These are phyloP conservation scores for Ageneiosus marmoratus DNA, from an alignment of 2,113 vertebrate species.

Conservation along the genomic window DNA sequence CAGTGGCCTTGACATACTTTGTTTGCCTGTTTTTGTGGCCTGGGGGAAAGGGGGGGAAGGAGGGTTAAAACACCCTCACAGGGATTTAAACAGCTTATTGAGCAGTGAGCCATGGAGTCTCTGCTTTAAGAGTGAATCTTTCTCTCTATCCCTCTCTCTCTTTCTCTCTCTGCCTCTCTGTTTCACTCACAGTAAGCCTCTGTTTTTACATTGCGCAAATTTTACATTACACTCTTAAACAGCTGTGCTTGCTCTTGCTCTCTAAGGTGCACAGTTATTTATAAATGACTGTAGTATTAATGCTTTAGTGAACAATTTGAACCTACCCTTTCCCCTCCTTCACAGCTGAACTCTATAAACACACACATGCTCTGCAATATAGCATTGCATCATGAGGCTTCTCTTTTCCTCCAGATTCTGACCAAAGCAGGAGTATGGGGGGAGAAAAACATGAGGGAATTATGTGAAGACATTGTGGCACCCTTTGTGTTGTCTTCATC, in stretches of 20 bases:
- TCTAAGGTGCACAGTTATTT: conserved; percentile 25
- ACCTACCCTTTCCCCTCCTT: conserved; percentile 47
- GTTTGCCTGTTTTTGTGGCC: conserved; percentile 33
- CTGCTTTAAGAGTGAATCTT: not conserved
- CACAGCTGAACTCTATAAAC: conserved; percentile 36
- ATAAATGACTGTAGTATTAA: conserved; percentile 28
- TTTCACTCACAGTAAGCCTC: conserved; percentile 24
- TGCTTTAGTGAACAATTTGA: conserved; percentile 6
- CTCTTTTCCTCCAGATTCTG: conserved; percentile 49
- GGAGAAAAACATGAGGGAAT: conserved; percentile 49
- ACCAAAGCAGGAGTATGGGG: not conserved
- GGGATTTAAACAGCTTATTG: conserved; percentile 12
- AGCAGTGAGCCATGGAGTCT: not conserved
- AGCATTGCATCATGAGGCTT: conserved; percentile 53
- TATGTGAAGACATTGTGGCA: conserved; percentile 48
- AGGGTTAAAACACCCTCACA: not conserved
- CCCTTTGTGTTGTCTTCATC: conserved; percentile 45
- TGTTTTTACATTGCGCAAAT: conserved; percentile 22
- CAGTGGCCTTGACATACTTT: conserved; percentile 51
- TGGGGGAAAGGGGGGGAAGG: not conserved
- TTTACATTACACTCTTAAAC: conserved; percentile 12
- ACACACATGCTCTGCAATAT: conserved; percentile 36
- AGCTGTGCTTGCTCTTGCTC: conserved; percentile 3
- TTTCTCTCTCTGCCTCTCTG: not conserved
- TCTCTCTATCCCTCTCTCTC: not conserved